Evolutionary conservation across 2,888 invertebrate genomes (phyloP), one percentile per base, ranked within the genome.

Genomic region (Phania funesta): DNA sequence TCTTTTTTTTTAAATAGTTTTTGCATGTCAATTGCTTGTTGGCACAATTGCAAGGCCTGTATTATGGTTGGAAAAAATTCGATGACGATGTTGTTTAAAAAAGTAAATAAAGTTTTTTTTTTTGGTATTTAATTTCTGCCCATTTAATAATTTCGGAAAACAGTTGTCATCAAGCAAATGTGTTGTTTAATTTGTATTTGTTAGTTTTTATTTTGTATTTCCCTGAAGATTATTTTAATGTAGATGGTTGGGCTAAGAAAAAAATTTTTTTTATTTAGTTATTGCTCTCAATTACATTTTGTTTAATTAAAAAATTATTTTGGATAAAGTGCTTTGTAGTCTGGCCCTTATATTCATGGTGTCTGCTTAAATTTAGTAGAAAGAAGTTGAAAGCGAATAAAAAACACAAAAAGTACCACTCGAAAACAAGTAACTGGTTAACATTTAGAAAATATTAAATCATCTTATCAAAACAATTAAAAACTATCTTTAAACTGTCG

Each of bases 111-210:
- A 22, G 62, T 50, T 38, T 71, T n/a, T n/a, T 56, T 41, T 26
- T 26, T n/a, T 13, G 20, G 20, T 60, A n/a, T 29, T 52, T 20
- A 29, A 60, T 50, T 58, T 22, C 32, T 70, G 70, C 58, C 24
- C 9, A 16, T 73, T 20, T 73, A 73, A 71, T 60, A 48, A 71
- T 48, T 71, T 24, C 44, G 50, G 50, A 60, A 50, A 64, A 29
- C 26, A 64, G 52, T 73, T 64, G 73, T 73, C 73, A 54, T 64
- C 62, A 64, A 46, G 22, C 44, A 64, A 52, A 62, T 71, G 62
- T 64, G 41, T 22, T 73, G 32, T 38, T 73, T 68, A 18, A 46
- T 64, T 22, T 44, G 16, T 8, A 5, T 44, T 52, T 6, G n/a
- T n/a, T 6, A 13, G 11, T 60, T 11, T 7, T 52, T 9, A 16